Conservation (phyloP, 2,797 vertebrate species). For the Diglossa cyanea region DNA sequence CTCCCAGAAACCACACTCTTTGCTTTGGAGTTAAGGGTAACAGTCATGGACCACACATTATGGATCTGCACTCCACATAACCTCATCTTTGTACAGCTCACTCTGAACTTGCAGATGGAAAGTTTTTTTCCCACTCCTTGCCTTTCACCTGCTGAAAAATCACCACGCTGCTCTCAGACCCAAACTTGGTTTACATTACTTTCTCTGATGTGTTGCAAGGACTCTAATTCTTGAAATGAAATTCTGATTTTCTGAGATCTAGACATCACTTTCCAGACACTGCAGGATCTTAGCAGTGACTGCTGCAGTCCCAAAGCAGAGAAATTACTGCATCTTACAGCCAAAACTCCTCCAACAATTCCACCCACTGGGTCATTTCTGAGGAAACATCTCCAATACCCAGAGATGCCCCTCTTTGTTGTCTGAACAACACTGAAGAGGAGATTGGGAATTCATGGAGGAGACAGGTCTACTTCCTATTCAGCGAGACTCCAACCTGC, state of each 20-base stretch:
- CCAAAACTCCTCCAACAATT: background rate
- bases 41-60: constrained; percentile 11
- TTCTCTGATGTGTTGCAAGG: background rate
- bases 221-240: background rate
- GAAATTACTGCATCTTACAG: background rate
- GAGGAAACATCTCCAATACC: background rate
- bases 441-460: background rate
- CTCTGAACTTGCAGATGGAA: background rate
- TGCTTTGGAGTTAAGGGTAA: background rate
- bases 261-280: background rate
- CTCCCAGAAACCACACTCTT: background rate
- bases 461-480: background rate
- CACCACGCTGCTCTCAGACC: background rate
- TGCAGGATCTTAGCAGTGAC: background rate
- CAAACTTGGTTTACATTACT: background rate
- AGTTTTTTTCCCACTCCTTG: background rate
- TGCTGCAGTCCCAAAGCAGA: background rate
- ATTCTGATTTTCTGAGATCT: background rate
- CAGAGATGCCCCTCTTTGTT: background rate
- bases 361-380: background rate
- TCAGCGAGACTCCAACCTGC: background rate
- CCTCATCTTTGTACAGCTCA: background rate
- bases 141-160: constrained; percentile 4
- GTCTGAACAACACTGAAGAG: background rate
- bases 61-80: constrained; percentile 19